These are phyloP conservation scores for Heterotilapia buettikoferi DNA, from an alignment of 2,113 vertebrate genomes.

Conservation along the genomic window DNA sequence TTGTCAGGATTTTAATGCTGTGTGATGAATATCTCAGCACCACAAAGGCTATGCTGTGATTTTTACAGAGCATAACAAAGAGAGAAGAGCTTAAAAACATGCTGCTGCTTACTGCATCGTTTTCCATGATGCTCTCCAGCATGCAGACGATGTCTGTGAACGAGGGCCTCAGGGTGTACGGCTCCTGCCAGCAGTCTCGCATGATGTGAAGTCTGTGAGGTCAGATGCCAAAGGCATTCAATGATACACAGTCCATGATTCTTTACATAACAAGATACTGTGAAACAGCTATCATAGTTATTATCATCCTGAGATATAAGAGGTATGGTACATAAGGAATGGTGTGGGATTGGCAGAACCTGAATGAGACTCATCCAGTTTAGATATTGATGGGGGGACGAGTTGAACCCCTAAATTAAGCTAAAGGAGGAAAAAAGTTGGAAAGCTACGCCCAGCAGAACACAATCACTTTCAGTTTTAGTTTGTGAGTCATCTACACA, in stretches of 20 bases:
- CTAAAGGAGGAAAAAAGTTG: rapidly evolving
- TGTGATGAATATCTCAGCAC: background rate
- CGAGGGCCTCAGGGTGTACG: slow-evolving; percentile 56
- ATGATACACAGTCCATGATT: background rate
- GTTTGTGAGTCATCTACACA: background rate
- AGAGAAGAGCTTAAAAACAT: background rate
- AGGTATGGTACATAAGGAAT: background rate
- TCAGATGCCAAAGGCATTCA: background rate
- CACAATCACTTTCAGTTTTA: background rate
- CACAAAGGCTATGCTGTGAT: background rate
- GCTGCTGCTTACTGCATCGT: slow-evolving; percentile 60
- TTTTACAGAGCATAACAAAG: background rate
- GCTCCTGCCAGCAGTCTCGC: slow-evolving; percentile 66
- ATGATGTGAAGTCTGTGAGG: slow-evolving; percentile 62
- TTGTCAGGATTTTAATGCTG: background rate
- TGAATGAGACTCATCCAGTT: background rate
- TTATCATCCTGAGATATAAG: background rate
- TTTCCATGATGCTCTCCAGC: slow-evolving; percentile 66
- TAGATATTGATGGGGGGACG: background rate
- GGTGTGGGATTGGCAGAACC: background rate
- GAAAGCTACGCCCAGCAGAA: background rate
- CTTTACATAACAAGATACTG: background rate
- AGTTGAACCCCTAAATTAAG: background rate
- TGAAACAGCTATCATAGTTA: background rate
- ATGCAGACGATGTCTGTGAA: slow-evolving; percentile 58